Evolutionary conservation across 37 sponge, comb jelly and placozoan species (phyloP).

Genomic region (Eunapius fragilis): DNA sequence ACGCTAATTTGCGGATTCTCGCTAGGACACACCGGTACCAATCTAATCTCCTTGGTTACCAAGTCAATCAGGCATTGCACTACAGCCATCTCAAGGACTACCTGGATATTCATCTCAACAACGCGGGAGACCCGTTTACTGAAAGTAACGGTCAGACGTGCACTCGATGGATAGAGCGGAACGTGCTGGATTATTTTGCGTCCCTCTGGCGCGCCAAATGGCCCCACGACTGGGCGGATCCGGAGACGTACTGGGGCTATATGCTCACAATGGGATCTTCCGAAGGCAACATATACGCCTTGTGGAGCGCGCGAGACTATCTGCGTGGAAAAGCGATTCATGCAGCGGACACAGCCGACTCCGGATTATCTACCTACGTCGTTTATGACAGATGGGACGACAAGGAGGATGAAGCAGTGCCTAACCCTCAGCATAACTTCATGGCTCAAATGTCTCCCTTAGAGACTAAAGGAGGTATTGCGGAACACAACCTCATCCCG

Average conservation of each 20-base stretch:
- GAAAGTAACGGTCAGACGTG: background rate
- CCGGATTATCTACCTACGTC: no score
- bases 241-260: conserved; percentile 41
- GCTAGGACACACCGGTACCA: background rate
- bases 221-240: conserved; percentile 28
- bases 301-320: conserved; percentile 36
- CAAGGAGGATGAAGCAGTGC: no score
- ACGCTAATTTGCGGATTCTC: conserved; percentile 3
- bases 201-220: conserved; percentile 34
- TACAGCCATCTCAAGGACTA: background rate
- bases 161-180: conserved; percentile 41
- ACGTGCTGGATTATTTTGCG: conserved; percentile 35
- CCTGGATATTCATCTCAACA: conserved; percentile 11
- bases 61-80: background rate
- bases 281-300: conserved; percentile 29
- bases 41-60: conserved; percentile 11
- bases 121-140: conserved; percentile 34
- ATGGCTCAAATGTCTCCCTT: no score
- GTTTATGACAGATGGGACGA: background rate
- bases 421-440: background rate
- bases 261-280: conserved; percentile 41
- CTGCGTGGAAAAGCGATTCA: background rate
- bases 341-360: background rate
- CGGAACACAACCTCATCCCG: background rate
- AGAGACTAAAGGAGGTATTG: background rate